Evolutionary conservation across 1,140 invertebrate species (phyloP).

Genomic region (Caligus rogercresseyi): DNA sequence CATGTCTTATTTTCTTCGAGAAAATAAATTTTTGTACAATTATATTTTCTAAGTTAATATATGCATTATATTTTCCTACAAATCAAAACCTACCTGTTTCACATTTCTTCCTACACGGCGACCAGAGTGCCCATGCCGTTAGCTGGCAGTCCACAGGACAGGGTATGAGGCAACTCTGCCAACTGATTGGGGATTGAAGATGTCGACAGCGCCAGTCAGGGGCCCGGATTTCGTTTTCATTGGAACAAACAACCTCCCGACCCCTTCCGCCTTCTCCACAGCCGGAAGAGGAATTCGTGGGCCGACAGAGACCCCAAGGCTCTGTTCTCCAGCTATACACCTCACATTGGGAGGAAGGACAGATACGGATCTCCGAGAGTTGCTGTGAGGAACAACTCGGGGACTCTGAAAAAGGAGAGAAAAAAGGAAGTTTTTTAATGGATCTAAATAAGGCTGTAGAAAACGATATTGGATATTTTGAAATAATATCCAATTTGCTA

Average conservation of each 20-base stretch:
- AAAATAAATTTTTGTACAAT: too few species aligned
- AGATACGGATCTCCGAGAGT: not conserved
- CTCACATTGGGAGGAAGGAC: slow-evolving; percentile 1
- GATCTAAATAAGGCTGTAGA: too few species aligned
- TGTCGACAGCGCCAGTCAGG: slow-evolving; percentile 6
- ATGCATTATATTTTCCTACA: too few species aligned
- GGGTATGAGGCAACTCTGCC: not conserved
- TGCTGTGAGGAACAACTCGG: not conserved
- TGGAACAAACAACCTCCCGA: slow-evolving; percentile 20
- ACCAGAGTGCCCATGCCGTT: not conserved
- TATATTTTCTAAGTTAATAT: too few species aligned
- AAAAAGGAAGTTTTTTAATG: too few species aligned
- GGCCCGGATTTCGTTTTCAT: not conserved
- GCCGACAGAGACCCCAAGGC: not conserved
- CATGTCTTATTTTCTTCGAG: too few species aligned
- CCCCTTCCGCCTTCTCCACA: slow-evolving; percentile 24
- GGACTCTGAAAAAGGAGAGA: not conserved
- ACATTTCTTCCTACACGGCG: not conserved
- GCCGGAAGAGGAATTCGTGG: slow-evolving; percentile 21
- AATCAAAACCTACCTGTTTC: not conserved
- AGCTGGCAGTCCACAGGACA: slow-evolving; percentile 3
- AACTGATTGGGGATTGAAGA: not conserved
- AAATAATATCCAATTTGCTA: too few species aligned
- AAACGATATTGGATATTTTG: too few species aligned
- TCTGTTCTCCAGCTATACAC: not conserved